These are phyloP conservation scores for Mesaphorura yosii DNA, from an alignment of 1,140 invertebrate genomes.

Conservation along the genomic window DNA sequence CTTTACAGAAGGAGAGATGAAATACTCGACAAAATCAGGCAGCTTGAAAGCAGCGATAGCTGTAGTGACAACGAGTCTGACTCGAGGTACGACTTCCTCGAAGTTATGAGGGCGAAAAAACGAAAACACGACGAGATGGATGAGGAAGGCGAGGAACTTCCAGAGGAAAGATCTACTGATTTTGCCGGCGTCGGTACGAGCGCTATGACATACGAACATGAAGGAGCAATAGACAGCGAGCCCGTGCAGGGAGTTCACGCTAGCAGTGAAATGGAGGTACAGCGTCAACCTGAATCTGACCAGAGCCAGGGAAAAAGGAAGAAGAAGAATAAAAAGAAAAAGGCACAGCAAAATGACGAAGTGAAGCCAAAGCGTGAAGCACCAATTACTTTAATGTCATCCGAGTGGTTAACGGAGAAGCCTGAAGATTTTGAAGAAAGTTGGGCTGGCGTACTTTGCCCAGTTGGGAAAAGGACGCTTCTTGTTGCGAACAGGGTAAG, in stretches of 20 bases:
- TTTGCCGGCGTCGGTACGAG: neutral
- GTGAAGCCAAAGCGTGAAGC: neutral
- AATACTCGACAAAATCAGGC: slow-evolving; percentile 27
- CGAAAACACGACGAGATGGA: neutral
- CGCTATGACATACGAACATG: neutral
- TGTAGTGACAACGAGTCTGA: slow-evolving; percentile 26
- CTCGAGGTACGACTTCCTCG: slow-evolving; percentile 17
- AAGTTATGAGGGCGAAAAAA: neutral
- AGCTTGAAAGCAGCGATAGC: slow-evolving; percentile 14
- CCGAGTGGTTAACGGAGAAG: slow-evolving; percentile 81
- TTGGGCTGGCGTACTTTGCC: slow-evolving; percentile 74
- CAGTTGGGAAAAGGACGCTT: slow-evolving; percentile 62
- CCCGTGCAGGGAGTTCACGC: neutral
- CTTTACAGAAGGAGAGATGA: slow-evolving; percentile 23
- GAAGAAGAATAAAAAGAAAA: too few species aligned
- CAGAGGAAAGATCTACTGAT: neutral
- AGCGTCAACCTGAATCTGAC: neutral
- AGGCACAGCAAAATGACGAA: neutral
- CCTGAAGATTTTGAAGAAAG: slow-evolving; percentile 62
- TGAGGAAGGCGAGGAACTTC: neutral
- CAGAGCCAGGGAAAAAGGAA: too few species aligned
- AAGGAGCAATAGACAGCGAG: neutral
- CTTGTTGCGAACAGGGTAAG: slow-evolving; percentile 59
- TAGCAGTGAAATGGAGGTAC: neutral
- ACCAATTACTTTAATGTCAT: slow-evolving; percentile 49